phyloP scores from a whole-genome alignment of 2,888 invertebrate species.

The Chrysina gloriosa region DNA sequence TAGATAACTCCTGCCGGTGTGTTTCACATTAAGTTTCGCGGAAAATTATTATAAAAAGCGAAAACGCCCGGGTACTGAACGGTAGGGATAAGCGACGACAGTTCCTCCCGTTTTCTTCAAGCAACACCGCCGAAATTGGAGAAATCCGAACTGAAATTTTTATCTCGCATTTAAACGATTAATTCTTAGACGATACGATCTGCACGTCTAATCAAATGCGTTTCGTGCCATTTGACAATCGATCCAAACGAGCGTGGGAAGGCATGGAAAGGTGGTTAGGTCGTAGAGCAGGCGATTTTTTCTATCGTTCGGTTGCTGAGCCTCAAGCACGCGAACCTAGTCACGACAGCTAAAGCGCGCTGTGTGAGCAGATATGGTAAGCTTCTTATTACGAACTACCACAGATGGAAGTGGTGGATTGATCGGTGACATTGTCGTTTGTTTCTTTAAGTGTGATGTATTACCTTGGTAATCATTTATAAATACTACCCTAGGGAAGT shows the following conservation, averaged over 20 bases:
- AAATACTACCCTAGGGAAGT: no score
- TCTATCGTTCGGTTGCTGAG: background rate
- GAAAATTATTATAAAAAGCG: constrained; percentile 37
- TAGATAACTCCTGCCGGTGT: constrained; percentile 37
- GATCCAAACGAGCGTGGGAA: background rate
- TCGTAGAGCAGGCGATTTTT: constrained; percentile 18
- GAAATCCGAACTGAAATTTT: constrained; percentile 16
- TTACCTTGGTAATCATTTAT: no score
- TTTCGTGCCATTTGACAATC: constrained; percentile 27
- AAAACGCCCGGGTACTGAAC: constrained; percentile 9
- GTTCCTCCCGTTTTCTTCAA: background rate
- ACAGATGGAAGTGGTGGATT: background rate
- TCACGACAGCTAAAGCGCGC: constrained; percentile 14
- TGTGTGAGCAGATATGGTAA: constrained; percentile 14
- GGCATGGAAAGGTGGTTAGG: constrained; percentile 21
- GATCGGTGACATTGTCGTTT: background rate
- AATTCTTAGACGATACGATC: constrained; percentile 26
- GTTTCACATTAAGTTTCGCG: constrained; percentile 34
- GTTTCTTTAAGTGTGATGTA: no score
- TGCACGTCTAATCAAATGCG: constrained; percentile 25
- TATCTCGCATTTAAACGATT: constrained; percentile 24
- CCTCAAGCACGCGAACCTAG: constrained; percentile 7
- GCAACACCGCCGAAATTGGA: background rate
- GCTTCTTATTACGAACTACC: background rate
- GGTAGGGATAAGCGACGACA: constrained; percentile 17